Percentiles rank a stretch among this genome's conserved stretches.
phyloP scores from a whole-genome alignment of 23 tunicate species.

The Diplosoma virens region DNA sequence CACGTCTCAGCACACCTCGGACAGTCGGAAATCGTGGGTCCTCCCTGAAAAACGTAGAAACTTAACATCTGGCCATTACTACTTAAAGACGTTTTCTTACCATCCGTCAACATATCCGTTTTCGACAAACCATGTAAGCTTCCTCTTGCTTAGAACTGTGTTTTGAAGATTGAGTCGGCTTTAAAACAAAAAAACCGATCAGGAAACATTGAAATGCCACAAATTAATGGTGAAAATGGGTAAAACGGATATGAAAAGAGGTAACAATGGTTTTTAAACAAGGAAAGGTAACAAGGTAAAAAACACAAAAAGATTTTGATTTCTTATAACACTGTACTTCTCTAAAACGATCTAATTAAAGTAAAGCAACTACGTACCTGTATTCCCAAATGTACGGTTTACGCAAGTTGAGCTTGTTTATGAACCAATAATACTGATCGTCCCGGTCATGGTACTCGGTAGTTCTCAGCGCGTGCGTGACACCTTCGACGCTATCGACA shows the following conservation, averaged over 20 bases:
- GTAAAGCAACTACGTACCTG: constrained; percentile 42
- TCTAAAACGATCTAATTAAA: neutral
- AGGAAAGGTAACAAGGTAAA: too few species aligned
- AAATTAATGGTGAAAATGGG: too few species aligned
- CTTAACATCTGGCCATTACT: neutral
- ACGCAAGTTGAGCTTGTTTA: constrained; percentile 70
- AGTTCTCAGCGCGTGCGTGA: constrained; percentile 94
- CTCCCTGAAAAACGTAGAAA: constrained; percentile 48
- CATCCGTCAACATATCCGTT: constrained; percentile 95
- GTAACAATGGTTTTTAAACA: too few species aligned
- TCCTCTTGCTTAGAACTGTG: constrained; percentile 94
- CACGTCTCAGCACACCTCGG: constrained; percentile 92
- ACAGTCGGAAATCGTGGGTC: constrained; percentile 99
- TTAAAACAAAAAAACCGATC: constrained; percentile 11
- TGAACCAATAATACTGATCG: constrained; percentile 98
- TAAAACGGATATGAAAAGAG: too few species aligned
- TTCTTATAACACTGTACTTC: neutral
- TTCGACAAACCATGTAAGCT: constrained; percentile 91
- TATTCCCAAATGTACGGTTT: constrained; percentile 95
- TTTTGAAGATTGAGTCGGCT: constrained; percentile 96
- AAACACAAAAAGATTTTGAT: too few species aligned
- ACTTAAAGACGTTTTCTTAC: constrained; percentile 35
- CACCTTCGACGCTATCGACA: constrained; percentile 97
- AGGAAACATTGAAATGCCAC: too few species aligned
- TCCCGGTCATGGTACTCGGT: constrained; percentile 96